phyloP scores from a whole-genome alignment of 2,113 vertebrate genomes.

The Calypte anna region DNA sequence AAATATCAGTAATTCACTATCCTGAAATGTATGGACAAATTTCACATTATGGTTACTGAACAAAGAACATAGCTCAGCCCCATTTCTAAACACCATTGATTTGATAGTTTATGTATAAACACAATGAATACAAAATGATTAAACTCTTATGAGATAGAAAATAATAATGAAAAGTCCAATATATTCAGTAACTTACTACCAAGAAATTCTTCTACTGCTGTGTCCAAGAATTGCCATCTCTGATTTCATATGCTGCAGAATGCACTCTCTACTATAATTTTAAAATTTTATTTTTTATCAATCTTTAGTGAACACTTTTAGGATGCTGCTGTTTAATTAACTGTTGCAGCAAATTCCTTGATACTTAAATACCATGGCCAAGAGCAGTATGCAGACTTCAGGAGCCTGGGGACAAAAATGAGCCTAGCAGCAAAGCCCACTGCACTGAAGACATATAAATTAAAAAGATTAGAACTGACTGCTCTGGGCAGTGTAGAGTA shows the following conservation, averaged over 20 bases:
- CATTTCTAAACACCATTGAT: neutral
- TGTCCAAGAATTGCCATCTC: neutral
- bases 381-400: constrained; percentile 17
- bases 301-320: neutral
- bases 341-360: neutral
- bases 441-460: constrained; percentile 46
- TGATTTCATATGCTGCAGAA: neutral
- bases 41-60: neutral
- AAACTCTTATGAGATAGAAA: neutral
- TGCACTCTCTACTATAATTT: neutral
- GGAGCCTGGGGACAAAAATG: neutral
- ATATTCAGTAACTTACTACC: neutral
- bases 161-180: neutral
- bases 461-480: constrained; percentile 61
- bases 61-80: neutral
- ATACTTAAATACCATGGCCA: constrained; percentile 25
- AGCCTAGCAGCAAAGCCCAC: neutral
- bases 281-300: neutral
- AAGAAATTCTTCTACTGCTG: neutral
- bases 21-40: neutral
- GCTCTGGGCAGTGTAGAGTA: constrained; percentile 41
- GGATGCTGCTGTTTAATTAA: constrained; percentile 20
- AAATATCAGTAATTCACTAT: neutral
- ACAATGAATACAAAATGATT: neutral
- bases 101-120: neutral